Evolutionary conservation across 92 coral and sea anemone species (phyloP).

Genomic region (Hydrozoanthus gracilis): DNA sequence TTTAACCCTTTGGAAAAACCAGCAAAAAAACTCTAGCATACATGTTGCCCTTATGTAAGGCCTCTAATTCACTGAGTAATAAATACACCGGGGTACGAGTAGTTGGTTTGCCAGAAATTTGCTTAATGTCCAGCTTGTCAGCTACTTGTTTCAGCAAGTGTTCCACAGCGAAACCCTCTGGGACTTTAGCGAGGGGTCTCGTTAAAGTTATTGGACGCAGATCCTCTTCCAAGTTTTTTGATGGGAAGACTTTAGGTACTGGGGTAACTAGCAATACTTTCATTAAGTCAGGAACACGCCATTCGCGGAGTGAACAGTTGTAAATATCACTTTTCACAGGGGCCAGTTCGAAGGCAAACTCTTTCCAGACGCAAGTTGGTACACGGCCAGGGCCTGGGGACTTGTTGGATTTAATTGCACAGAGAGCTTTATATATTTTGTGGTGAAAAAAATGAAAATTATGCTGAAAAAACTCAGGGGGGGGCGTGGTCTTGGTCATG

Average conservation of each 20-base stretch:
- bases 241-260: conserved; percentile 7
- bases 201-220: conserved; percentile 28
- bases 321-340: conserved; percentile 44
- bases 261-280: background rate
- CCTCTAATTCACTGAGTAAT: conserved; percentile 7
- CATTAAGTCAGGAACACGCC: background rate
- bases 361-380: conserved; percentile 46
- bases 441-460: background rate
- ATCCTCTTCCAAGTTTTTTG: conserved; percentile 2
- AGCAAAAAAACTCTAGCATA: conserved; percentile 33
- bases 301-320: conserved; percentile 19
- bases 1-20: conserved; percentile 36
- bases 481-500: background rate
- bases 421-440: conserved; percentile 44
- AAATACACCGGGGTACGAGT: conserved; percentile 28
- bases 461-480: background rate
- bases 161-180: conserved; percentile 33
- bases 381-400: conserved; percentile 46
- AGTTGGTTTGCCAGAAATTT: background rate
- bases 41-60: conserved; percentile 15
- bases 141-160: conserved; percentile 7
- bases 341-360: conserved; percentile 55
- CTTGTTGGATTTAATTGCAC: conserved; percentile 43
- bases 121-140: conserved; percentile 7
- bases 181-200: conserved; percentile 28